Base-by-base conservation (phyloP, 2,797 vertebrate genomes). In the Pangasius djambal region DNA sequence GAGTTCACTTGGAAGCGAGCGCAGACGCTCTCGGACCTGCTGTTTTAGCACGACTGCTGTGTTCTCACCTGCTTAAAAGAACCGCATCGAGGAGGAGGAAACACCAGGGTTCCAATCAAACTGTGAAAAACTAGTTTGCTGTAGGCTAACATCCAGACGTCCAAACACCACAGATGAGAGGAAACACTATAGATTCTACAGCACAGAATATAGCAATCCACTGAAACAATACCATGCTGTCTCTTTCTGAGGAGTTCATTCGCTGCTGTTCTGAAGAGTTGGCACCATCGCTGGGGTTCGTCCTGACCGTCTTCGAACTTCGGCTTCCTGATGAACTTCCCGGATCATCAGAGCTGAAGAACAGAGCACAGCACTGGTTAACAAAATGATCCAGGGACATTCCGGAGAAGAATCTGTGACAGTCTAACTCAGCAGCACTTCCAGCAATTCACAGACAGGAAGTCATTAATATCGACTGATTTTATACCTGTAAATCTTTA, bases 221-320 rank as follows among this genome's bases (percentile, higher is more conserved):
- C 22, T n/a, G n/a, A 31, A 28, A 88, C 50, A 8, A 70, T 93
- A 96, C 96, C 94, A 91, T 94, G 87, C 16, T 48, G 28, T 91
- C 90, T 87, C 89, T 93, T 87, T 91, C 92, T 50, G 93, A 89
- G 31, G 79, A 90, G 88, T 88, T 93, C 57, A 78, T 89, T 87
- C 88, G 89, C 91, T 87, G 88, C 1, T 79, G 89, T 75, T 89
- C 92, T 87, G 83, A 28, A 52, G 37, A 52, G 65, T 83, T 67
- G 87, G 83, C 81, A 89, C 90, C 83, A 86, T 85, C 44, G 2
- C n/a, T 2, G 48, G 1, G 48, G 44, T 37, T 28, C 40, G 20
- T 85, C 44, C 83, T 34, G 65, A 31, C 18, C n/a, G 9, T 25
- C 48, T 13, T 70, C 10, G 2, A 13, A 52, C 91, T 92, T 88